A percentile compares a stretch with the other conserved stretches of the same genome.
Evolutionary conservation across 2,888 invertebrate genomes (phyloP).

Genomic region (Hemithea aestivaria): DNA sequence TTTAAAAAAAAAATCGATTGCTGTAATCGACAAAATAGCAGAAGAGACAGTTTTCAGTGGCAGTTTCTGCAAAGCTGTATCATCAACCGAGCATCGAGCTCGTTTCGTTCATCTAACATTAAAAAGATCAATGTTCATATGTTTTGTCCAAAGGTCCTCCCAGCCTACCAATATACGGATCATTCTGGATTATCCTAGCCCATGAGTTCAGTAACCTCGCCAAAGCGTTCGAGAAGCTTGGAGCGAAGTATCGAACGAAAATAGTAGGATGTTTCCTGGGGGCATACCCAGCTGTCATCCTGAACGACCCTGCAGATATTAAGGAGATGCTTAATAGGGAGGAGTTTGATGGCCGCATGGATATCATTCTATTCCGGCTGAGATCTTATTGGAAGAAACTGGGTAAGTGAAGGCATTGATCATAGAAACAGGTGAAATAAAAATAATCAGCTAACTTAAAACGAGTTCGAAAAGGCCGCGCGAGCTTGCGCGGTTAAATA

Average conservation of each 20-base stretch:
- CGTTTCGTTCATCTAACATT: too few relatives aligned
- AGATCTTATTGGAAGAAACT: conserved; percentile 76
- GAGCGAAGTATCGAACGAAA: conserved; percentile 79
- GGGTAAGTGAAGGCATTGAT: too few relatives aligned
- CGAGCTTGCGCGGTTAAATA: too few relatives aligned
- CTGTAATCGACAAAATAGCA: too few relatives aligned
- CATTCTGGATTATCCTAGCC: conserved; percentile 78
- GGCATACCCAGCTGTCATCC: conserved; percentile 61
- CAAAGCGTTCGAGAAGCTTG: conserved; percentile 66
- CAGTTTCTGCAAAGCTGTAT: too few relatives aligned
- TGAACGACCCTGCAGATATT: conserved; percentile 74
- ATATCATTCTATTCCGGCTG: conserved; percentile 62
- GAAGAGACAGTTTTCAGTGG: too few relatives aligned
- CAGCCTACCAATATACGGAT: conserved; percentile 80
- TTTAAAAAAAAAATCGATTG: too few relatives aligned
- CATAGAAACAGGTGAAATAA: too few relatives aligned
- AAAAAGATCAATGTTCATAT: not conserved
- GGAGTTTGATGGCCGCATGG: conserved; percentile 81
- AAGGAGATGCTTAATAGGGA: conserved; percentile 79
- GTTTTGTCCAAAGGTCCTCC: conserved; percentile 74
- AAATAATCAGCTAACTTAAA: too few relatives aligned
- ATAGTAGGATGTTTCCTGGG: conserved; percentile 80
- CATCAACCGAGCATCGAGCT: too few relatives aligned
- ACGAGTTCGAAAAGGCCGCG: too few relatives aligned
- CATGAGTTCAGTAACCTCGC: conserved; percentile 74